phyloP scores from a whole-genome alignment of 2,888 invertebrate genomes.

The Drosophila mimetica region DNA sequence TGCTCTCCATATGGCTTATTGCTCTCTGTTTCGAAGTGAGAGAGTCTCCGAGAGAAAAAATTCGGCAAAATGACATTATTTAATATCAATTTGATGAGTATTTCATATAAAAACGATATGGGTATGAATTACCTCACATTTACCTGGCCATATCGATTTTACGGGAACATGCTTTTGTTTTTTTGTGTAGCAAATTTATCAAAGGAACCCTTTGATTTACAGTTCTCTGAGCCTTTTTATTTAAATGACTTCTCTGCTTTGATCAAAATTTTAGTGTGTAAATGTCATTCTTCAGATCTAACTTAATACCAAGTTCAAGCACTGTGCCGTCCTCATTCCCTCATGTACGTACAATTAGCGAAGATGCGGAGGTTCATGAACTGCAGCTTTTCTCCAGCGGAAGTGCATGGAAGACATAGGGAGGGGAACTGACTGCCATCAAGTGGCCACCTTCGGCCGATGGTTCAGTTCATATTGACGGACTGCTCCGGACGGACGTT shows the following conservation, averaged over 20 bases:
- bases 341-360: conserved; percentile 35
- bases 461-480: conserved; percentile 43
- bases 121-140: too few relatives aligned
- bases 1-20: too few relatives aligned
- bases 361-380: conserved; percentile 25
- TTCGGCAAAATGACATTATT: too few relatives aligned
- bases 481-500: conserved; percentile 37
- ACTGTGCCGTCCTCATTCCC: background rate
- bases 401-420: conserved; percentile 11
- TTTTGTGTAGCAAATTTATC: conserved; percentile 1
- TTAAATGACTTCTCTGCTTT: conserved; percentile 6
- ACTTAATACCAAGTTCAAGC: background rate
- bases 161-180: too few relatives aligned
- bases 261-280: conserved; percentile 31
- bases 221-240: background rate
- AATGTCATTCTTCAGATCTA: background rate
- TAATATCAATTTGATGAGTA: too few relatives aligned
- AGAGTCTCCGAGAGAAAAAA: too few relatives aligned
- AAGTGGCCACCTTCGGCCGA: conserved; percentile 27
- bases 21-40: too few relatives aligned
- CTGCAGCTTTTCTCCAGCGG: conserved; percentile 15
- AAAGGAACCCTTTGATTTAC: conserved; percentile 6
- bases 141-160: too few relatives aligned
- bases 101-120: too few relatives aligned
- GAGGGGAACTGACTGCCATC: conserved; percentile 4